Evolutionary conservation across 2,113 vertebrate species (phyloP).

Genomic region (chimpanzee (Pan troglodytes)): NHGRI_mPanTro3-v2.1_pri NC_072401.2:157899001-157899500

Average conservation of each 20-base stretch:
- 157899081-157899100: neutral
- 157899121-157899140: neutral
- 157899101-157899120: neutral
- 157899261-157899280: neutral
- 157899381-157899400: neutral
- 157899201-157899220: neutral
- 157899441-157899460: neutral
- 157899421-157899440: neutral
- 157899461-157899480: neutral
- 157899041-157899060: neutral
- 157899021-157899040: neutral
- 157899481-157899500: neutral
- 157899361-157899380: neutral
- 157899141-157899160: neutral
- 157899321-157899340: neutral
- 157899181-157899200: neutral
- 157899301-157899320: neutral
- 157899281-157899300: neutral
- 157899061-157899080: neutral
- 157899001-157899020: neutral
- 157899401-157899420: neutral
- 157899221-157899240: neutral
- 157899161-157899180: neutral
- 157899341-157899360: neutral
- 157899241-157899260: neutral